Percentiles rank a stretch among this genome's conserved stretches.
Evolutionary conservation across 92 coral and sea anemone genomes (phyloP).

Genomic region (Actinernus sp.): DNA sequence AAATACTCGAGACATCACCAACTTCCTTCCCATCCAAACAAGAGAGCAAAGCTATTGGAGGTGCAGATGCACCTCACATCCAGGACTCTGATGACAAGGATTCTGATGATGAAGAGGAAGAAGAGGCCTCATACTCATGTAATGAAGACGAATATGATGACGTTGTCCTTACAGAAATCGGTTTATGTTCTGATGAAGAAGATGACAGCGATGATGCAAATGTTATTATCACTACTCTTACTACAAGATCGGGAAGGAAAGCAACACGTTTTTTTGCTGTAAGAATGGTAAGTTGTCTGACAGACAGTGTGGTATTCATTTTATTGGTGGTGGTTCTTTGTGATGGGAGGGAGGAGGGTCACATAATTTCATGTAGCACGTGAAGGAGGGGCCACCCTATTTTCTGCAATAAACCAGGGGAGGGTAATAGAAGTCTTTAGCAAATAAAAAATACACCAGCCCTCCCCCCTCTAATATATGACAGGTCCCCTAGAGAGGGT

Average conservation of each 20-base stretch:
- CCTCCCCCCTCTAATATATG: too few species aligned
- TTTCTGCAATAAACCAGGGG: too few species aligned
- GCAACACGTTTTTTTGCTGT: slow-evolving; percentile 38
- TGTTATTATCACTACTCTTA: slow-evolving; percentile 7
- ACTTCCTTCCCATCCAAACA: slow-evolving; percentile 43
- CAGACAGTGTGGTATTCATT: too few species aligned
- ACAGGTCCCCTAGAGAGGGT: too few species aligned
- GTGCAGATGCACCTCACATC: slow-evolving; percentile 60
- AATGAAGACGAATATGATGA: slow-evolving; percentile 25
- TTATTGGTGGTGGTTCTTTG: too few species aligned
- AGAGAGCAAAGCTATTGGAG: slow-evolving; percentile 48
- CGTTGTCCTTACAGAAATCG: slow-evolving; percentile 16
- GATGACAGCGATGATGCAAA: slow-evolving; percentile 20
- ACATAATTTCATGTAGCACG: too few species aligned
- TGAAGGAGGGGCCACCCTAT: too few species aligned
- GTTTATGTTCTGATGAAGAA: slow-evolving; percentile 41
- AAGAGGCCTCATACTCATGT: slow-evolving; percentile 25
- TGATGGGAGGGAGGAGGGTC: too few species aligned
- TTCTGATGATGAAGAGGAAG: slow-evolving; percentile 22
- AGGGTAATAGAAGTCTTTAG: too few species aligned
- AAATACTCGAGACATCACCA: slow-evolving; percentile 44
- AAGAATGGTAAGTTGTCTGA: too few species aligned
- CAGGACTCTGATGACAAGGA: slow-evolving; percentile 34
- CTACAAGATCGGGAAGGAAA: slow-evolving; percentile 32
- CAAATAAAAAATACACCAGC: too few species aligned